Base-by-base conservation (phyloP, 2,888 invertebrate genomes). In the Mayetiola destructor region DNA sequence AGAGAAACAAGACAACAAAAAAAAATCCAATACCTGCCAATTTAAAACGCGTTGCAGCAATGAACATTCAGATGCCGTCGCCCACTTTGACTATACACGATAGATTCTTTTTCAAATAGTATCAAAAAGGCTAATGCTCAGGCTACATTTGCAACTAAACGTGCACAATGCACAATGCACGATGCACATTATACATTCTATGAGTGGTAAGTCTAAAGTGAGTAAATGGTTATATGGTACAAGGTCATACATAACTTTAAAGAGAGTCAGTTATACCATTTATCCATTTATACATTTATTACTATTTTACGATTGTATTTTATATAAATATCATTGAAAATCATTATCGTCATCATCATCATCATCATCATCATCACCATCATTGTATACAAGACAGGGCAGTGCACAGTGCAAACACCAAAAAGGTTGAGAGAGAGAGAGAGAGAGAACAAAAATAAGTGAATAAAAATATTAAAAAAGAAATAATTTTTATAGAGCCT, bases 281-380 rank as follows among this genome's bases (percentile, higher is more conserved):
- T 48, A 48, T 48, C 48, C 48, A 48, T 48, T 48, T 48, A 48
- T 48, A 48, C 48, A 48, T 48, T 48, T 48, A 48, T 48, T 48
- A 48, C 48, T 48, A 48, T 48, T 48, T 48, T 48, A 48, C 48
- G 23, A 48, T 48, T n/a, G n/a, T n/a, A n/a, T n/a, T n/a, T 48
- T 48, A 48, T 48, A 48, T 48, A 48, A 48, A 48, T n/a, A 48
- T 48, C 48, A 48, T 48, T 48, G 48, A 48, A 48, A 48, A 27
- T 48, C 27, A 48, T 27, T 48, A n/a, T n/a, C n/a, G n/a, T n/a
- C n/a, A n/a, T n/a, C n/a, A n/a, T n/a, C n/a, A n/a, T n/a, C n/a
- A n/a, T n/a, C n/a, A n/a, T n/a, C n/a, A n/a, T n/a, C n/a, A n/a
- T n/a, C n/a, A n/a, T n/a, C n/a, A n/a, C n/a, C n/a, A n/a, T n/a